These are phyloP conservation scores for Drosophila mauritiana DNA, from an alignment of 1,140 invertebrate species.

Conservation along the genomic window DNA sequence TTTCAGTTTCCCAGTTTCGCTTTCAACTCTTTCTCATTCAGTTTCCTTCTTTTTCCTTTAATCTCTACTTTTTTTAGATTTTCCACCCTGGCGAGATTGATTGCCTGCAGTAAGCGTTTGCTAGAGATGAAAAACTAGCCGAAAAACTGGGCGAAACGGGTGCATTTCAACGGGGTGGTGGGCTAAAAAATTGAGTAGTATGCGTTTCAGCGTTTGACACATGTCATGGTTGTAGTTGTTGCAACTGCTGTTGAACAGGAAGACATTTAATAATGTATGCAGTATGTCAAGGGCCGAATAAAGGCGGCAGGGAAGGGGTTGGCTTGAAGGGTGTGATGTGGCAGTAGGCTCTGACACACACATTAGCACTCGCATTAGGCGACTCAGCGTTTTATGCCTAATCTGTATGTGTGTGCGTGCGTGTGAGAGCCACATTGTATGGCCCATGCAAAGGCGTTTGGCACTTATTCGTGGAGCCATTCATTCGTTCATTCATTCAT, in stretches of 20 bases:
- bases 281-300: constrained; percentile 37
- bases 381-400: constrained; percentile 7
- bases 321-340: neutral
- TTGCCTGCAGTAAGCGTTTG: constrained; percentile 65
- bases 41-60: neutral
- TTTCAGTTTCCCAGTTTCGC: neutral
- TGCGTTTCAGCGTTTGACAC: constrained; percentile 54
- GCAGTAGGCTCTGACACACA: neutral
- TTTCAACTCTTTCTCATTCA: neutral
- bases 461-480: constrained; percentile 21
- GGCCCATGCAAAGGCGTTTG: constrained; percentile 17
- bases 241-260: constrained; percentile 39
- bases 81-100: constrained; percentile 50
- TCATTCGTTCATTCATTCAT: constrained; percentile 43
- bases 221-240: constrained; percentile 51
- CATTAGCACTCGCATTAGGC: neutral
- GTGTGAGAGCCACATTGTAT: constrained; percentile 24
- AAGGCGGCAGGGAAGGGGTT: neutral
- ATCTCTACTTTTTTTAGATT: neutral
- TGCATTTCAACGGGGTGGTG: neutral
- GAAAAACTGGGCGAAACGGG: neutral
- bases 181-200: constrained; percentile 4
- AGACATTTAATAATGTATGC: constrained; percentile 75
- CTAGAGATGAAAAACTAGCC: constrained; percentile 62
- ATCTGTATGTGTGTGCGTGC: neutral